These are phyloP conservation scores for Scomber colias DNA, from an alignment of 2,113 vertebrate species.

Conservation along the genomic window DNA sequence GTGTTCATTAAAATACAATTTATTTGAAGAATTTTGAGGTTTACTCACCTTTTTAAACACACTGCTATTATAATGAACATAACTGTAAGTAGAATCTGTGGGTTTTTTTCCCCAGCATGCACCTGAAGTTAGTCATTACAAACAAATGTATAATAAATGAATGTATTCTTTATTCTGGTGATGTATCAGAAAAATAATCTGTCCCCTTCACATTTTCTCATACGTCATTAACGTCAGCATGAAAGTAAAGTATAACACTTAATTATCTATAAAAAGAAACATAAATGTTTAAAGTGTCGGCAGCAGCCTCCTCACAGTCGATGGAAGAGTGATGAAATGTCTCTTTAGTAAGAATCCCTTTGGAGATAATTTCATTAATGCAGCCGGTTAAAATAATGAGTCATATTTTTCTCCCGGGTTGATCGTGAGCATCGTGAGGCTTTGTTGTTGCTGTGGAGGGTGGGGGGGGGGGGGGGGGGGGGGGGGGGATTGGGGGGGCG, in stretches of 20 bases:
- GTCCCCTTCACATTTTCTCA: too few relatives aligned
- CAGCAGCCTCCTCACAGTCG: not conserved
- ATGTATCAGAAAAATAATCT: too few relatives aligned
- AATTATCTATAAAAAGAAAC: not conserved
- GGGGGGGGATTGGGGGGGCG: not conserved
- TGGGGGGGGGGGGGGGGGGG: too few relatives aligned
- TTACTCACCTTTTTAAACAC: too few relatives aligned
- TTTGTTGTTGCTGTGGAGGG: conserved; percentile 2
- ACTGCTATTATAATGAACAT: too few relatives aligned
- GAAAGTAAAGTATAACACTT: not conserved
- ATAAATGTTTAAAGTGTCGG: not conserved
- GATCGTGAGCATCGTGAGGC: conserved; percentile 26
- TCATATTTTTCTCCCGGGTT: not conserved
- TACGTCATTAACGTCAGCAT: not conserved
- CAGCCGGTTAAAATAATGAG: conserved; percentile 12
- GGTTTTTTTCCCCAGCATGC: too few relatives aligned
- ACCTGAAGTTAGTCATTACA: too few relatives aligned
- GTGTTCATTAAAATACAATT: too few relatives aligned
- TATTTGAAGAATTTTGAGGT: too few relatives aligned
- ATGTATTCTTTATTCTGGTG: too few relatives aligned
- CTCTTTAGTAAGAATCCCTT: not conserved
- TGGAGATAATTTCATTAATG: conserved; percentile 5
- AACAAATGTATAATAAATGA: too few relatives aligned
- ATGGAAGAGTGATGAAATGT: not conserved
- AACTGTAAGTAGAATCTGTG: too few relatives aligned